These are phyloP conservation scores for Hydrolagus colliei DNA, from an alignment of 2,797 vertebrate species.

Conservation along the genomic window DNA sequence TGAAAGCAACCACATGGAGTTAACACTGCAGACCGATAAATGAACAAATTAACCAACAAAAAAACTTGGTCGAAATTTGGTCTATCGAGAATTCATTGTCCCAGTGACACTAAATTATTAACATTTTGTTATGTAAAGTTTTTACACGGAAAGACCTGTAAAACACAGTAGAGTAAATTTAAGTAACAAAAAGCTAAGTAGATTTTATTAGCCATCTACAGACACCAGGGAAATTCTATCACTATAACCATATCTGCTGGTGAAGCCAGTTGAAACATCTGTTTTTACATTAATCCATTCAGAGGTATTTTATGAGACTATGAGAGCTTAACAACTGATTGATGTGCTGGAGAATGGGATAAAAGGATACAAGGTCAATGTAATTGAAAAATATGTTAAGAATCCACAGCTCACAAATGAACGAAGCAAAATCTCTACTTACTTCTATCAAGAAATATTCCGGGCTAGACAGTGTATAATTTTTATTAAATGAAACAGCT, in stretches of 20 bases:
- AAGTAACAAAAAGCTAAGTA: neutral
- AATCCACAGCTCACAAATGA: too few relatives aligned
- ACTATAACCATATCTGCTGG: neutral
- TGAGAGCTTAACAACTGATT: too few relatives aligned
- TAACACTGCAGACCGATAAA: neutral
- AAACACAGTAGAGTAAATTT: neutral
- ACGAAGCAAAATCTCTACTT: too few relatives aligned
- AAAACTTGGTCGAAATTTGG: neutral
- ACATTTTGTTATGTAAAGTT: neutral
- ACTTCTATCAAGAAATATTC: too few relatives aligned
- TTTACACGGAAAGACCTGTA: neutral
- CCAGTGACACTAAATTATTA: neutral
- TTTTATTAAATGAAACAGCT: too few relatives aligned
- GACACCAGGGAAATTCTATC: neutral
- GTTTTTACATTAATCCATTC: neutral
- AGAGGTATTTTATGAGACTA: neutral
- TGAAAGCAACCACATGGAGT: too few relatives aligned
- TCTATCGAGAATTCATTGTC: neutral
- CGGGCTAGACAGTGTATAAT: too few relatives aligned
- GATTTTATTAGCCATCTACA: neutral
- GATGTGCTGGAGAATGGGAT: too few relatives aligned
- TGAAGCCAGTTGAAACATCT: neutral
- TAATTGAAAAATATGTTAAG: too few relatives aligned
- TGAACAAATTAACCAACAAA: neutral
- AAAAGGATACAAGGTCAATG: too few relatives aligned